Evolutionary conservation across 1,140 invertebrate species (phyloP).

Genomic region (Papilio polytes): DNA sequence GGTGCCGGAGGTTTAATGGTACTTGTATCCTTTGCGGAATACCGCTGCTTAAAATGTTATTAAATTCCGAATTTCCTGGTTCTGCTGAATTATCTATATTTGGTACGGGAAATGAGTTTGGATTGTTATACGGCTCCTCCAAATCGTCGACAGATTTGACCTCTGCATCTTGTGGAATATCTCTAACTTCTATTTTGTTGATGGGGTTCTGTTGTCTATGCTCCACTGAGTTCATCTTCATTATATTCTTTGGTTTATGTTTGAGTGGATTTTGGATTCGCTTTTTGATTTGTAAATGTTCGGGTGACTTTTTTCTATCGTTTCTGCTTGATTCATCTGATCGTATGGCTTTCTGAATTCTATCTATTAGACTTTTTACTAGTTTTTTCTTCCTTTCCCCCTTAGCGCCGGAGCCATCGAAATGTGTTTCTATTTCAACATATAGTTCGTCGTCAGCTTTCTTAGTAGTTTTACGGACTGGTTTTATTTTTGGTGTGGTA

Average conservation of each 20-base stretch:
- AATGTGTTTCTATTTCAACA: slow-evolving; percentile 79
- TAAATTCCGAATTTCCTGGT: slow-evolving; percentile 60
- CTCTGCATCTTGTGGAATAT: slow-evolving; percentile 47
- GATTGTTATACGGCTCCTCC: slow-evolving; percentile 50
- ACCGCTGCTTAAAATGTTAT: slow-evolving; percentile 56
- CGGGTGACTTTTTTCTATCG: slow-evolving; percentile 45
- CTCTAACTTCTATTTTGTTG: slow-evolving; percentile 52
- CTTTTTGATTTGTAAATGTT: slow-evolving; percentile 60
- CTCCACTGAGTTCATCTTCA: slow-evolving; percentile 41
- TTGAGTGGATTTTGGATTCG: slow-evolving; percentile 67
- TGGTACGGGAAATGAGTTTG: slow-evolving; percentile 55
- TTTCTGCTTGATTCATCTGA: slow-evolving; percentile 45
- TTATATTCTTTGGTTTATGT: slow-evolving; percentile 38
- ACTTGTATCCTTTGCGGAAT: slow-evolving; percentile 68
- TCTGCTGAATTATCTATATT: slow-evolving; percentile 72
- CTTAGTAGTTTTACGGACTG: slow-evolving; percentile 45
- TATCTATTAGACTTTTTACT: slow-evolving; percentile 65
- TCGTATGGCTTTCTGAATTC: slow-evolving; percentile 72
- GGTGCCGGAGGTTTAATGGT: slow-evolving; percentile 56
- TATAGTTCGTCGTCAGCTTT: slow-evolving; percentile 67
- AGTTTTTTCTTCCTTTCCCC: slow-evolving; percentile 72
- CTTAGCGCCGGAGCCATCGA: slow-evolving; percentile 67
- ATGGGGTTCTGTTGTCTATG: slow-evolving; percentile 65
- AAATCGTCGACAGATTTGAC: slow-evolving; percentile 55
- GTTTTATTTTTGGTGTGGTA: slow-evolving; percentile 44